Evolutionary conservation across 2,888 invertebrate genomes (phyloP), one percentile per base, ranked within the genome.

Genomic region (Nemapogon koenigi): DNA sequence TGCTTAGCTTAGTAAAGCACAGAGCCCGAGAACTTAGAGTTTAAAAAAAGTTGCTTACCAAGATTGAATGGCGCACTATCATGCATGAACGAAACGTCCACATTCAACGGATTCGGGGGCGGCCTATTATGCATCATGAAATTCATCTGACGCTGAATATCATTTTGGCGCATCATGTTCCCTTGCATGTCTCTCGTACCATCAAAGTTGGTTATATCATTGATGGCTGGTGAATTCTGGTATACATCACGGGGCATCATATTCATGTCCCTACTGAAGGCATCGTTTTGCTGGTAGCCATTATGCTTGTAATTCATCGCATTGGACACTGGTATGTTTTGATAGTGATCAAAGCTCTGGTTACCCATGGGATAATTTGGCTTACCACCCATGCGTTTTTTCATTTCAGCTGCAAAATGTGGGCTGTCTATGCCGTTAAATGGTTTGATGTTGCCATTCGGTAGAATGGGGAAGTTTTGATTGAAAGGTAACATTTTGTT

Each of bases 11-110:
- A 7, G 7, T 11, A 35, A n/a, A n/a, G 10, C 17, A n/a, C n/a
- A n/a, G n/a, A n/a, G n/a, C n/a, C n/a, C n/a, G n/a, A n/a, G n/a
- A n/a, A n/a, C n/a, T n/a, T n/a, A 22, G 22, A 6, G 13, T 27
- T 11, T 11, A 27, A 26, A 14, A 8, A 37, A 16, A 28, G 30
- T 14, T 19, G 58, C 72, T 65, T 43, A 76, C 78, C 73, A 30
- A 76, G 53, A 46, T 73, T 75, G 45, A 68, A 75, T 11, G 68
- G 73, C 35, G 66, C 54, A 38, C 70, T 73, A 39, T 78, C 78
- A 38, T 75, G 78, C 37, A 78, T 43, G 45, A 72, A 76, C 1
- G 71, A 70, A 2, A 78, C 78, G 33, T 76, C 78, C 0, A 78
- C 73, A 30, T 78, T 78, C 41, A 78, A 45, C 35, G 57, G 75